Conservation (phyloP, 2,797 vertebrate species). For the Meriones psammophilus region DNA sequence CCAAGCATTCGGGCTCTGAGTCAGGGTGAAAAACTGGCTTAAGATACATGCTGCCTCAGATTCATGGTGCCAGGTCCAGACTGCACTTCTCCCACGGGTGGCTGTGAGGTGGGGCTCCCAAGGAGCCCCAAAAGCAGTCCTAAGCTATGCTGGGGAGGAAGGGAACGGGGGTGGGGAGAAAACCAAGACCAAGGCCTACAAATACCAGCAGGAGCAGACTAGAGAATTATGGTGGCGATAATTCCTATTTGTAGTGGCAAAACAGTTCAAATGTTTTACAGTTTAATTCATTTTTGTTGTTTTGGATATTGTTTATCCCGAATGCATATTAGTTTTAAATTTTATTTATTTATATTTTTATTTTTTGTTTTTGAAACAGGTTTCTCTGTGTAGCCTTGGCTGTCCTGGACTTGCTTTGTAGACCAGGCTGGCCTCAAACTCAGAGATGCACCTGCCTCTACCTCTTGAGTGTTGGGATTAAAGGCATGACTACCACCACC, state of each 20-base stretch:
- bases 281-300: background rate
- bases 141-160: background rate
- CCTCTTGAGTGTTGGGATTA: background rate
- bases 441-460: background rate
- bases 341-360: background rate
- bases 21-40: background rate
- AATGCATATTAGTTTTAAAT: background rate
- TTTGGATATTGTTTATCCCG: background rate
- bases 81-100: background rate
- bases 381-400: background rate
- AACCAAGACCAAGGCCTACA: background rate
- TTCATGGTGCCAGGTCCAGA: background rate
- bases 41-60: background rate
- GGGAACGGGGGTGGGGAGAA: background rate
- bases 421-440: background rate
- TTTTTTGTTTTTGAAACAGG: too few species aligned
- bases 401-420: background rate
- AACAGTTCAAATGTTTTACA: background rate
- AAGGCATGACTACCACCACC: too few species aligned
- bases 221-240: background rate
- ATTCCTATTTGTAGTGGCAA: background rate
- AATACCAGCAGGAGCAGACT: background rate
- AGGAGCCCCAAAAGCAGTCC: background rate
- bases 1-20: conserved; percentile 3
- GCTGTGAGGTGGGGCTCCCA: background rate